These are phyloP conservation scores for Danio jaintianensis DNA, from an alignment of 2,797 vertebrate species.

Conservation along the genomic window DNA sequence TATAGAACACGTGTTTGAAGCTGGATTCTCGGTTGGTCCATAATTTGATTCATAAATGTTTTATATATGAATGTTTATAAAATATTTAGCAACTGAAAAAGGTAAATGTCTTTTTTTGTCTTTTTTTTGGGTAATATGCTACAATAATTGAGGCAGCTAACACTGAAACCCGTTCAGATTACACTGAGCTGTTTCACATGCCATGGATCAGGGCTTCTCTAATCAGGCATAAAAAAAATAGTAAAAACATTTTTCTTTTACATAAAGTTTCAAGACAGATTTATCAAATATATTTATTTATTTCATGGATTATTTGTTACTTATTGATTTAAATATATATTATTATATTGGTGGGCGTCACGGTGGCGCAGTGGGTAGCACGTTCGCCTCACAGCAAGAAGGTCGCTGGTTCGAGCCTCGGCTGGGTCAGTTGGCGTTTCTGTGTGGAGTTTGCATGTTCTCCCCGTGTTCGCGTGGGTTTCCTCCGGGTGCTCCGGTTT, in stretches of 20 bases:
- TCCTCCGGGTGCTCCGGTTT: too few relatives aligned
- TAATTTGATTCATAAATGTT: background rate
- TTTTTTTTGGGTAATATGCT: background rate
- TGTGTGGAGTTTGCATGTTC: too few relatives aligned
- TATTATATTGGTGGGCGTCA: too few relatives aligned
- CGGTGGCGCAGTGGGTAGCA: too few relatives aligned
- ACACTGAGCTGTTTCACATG: conserved; percentile 74
- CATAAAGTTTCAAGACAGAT: background rate
- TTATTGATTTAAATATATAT: too few relatives aligned
- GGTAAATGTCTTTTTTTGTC: background rate
- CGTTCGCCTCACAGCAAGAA: too few relatives aligned
- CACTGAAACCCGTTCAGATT: conserved; percentile 39
- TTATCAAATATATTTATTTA: background rate
- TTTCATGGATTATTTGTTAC: background rate
- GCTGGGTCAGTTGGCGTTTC: too few relatives aligned
- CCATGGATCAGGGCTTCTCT: conserved; percentile 53
- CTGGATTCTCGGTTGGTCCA: background rate
- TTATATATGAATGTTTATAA: background rate
- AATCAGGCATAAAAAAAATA: background rate
- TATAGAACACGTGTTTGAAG: background rate
- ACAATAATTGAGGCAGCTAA: background rate
- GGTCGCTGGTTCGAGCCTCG: too few relatives aligned
- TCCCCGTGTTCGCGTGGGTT: too few relatives aligned
- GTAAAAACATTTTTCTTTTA: background rate
- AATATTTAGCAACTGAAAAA: background rate